Conservation (phyloP, 2,797 vertebrate genomes). For the Molossus molossus region DNA sequence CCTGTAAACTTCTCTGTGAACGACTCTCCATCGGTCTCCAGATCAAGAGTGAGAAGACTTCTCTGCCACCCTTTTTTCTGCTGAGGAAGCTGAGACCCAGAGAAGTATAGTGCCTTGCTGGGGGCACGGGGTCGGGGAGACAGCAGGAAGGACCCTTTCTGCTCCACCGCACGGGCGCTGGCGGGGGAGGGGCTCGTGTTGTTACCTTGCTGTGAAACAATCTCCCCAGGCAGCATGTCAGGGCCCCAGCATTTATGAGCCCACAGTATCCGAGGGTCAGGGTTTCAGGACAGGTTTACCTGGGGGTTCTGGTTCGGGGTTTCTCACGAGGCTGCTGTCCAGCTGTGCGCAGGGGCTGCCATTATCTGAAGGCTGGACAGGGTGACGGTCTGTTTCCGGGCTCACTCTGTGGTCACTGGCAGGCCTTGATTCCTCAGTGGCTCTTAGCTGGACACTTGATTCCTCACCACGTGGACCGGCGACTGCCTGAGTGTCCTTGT, state of each 20-base stretch:
- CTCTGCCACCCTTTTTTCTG: not conserved
- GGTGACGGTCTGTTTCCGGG: not conserved
- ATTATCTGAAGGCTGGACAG: not conserved
- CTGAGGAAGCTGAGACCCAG: not conserved
- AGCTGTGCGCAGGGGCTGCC: not conserved
- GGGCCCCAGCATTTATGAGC: not conserved
- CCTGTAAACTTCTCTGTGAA: not conserved
- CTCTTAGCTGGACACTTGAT: not conserved
- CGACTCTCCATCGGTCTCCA: not conserved
- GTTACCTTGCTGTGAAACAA: not conserved
- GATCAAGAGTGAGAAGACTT: not conserved
- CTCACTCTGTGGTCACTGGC: not conserved
- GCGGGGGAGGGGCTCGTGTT: accelerated
- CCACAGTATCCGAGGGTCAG: not conserved
- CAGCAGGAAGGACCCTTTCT: not conserved
- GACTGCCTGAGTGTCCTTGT: not conserved
- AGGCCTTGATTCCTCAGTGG: accelerated
- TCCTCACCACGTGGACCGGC: not conserved
- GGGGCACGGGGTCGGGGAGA: not conserved
- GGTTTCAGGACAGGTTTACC: not conserved
- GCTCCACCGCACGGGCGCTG: not conserved
- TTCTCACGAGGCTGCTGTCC: not conserved
- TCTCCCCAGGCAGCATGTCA: not conserved
- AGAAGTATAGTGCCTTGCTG: not conserved
- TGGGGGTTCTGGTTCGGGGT: not conserved